Base-by-base conservation (phyloP, 2,888 invertebrate species). In the Coecobrya sp. region DNA sequence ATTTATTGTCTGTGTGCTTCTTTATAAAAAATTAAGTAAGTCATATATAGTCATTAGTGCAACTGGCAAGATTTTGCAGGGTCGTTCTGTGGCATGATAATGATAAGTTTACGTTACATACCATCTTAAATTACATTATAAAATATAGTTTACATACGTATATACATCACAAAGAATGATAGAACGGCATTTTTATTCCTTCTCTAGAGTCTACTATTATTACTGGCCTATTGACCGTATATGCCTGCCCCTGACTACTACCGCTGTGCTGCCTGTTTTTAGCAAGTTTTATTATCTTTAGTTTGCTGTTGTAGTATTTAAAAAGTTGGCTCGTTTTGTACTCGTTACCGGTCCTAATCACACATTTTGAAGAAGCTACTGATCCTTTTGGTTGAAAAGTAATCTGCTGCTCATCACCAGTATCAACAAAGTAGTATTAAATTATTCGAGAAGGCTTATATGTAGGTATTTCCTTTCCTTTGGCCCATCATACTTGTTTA, bases 371-470 rank as follows among this genome's bases (percentile, higher is more conserved):
- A n/a, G 22, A 81, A 81, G 7, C 22, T 25, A 2, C 8, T 25
- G 25, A 68, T 68, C 19, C 19, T 73, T 73, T 55, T 19, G 16
- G 42, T 59, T 55, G 49, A 76, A 84, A 90, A 68, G 30, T 86
- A 68, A 85, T 85, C 73, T 49, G 87, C 22, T 49, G 62, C 13
- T 82, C 81, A 36, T 36, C n/a, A n/a, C 42, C 42, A 59, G 19
- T 36, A 91, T 86, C 82, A n/a, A n/a, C n/a, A n/a, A n/a, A n/a
- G n/a, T n/a, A 86, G 91, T 86, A 59, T 86, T 91, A 86, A 91
- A 82, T 86, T 91, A 86, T 86, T 91, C 86, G 55, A 86, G 30
- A 68, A 13, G 68, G 7, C 65, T 68, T n/a, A n/a, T n/a, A n/a
- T n/a, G n/a, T n/a, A n/a, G n/a, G n/a, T n/a, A n/a, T 42, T 11